Evolutionary conservation across 64 coral and sea anemone species (phyloP).

Genomic region (Montipora cactus): DNA sequence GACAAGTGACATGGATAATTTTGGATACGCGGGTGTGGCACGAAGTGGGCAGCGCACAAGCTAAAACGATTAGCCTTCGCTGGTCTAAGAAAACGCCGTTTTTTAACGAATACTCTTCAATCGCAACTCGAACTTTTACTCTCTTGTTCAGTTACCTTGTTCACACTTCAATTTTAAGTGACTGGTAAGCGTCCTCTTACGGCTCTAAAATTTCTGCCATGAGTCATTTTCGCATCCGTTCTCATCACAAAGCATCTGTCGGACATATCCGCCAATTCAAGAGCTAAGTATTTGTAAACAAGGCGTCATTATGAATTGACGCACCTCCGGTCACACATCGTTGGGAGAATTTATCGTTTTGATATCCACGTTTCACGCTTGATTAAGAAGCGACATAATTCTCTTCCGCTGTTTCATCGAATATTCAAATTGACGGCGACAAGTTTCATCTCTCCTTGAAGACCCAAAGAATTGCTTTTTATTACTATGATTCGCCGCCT

Average conservation of each 20-base stretch:
- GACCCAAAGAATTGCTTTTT: not conserved
- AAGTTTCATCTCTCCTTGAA: not conserved
- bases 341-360: constrained; percentile 4
- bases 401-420: constrained; percentile 8
- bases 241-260: not conserved
- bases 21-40: too few species aligned
- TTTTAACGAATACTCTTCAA: too few species aligned
- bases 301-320: not conserved
- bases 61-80: too few species aligned
- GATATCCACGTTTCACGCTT: constrained; percentile 32
- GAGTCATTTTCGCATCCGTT: not conserved
- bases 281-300: not conserved
- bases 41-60: too few species aligned
- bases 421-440: not conserved
- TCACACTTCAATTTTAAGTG: too few species aligned
- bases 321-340: not conserved
- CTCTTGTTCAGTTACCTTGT: too few species aligned
- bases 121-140: too few species aligned
- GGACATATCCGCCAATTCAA: not conserved
- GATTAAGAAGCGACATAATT: constrained; percentile 36
- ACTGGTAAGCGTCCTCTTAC: too few species aligned
- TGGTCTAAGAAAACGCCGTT: too few species aligned
- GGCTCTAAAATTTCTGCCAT: not conserved
- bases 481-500: not conserved
- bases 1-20: too few species aligned